Evolutionary conservation across 92 coral and sea anemone genomes (phyloP).

Genomic region (Zoanthus sansibaricus): DNA sequence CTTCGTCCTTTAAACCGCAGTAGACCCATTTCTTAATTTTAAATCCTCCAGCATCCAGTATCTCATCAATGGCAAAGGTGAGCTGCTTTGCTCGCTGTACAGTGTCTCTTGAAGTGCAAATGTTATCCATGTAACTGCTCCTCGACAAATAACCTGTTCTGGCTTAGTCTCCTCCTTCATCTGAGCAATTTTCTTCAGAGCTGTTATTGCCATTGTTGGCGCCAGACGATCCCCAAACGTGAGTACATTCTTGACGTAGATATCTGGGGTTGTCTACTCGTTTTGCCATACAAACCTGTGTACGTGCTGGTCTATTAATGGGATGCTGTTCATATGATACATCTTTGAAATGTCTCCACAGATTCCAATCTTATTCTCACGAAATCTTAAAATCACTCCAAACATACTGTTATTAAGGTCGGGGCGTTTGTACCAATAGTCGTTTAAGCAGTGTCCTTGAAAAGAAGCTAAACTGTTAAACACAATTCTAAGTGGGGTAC

Average conservation of each 20-base stretch:
- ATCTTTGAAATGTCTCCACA: slow-evolving; percentile 65
- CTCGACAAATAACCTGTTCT: slow-evolving; percentile 33
- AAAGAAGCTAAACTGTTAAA: slow-evolving; percentile 65
- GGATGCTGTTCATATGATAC: slow-evolving; percentile 57
- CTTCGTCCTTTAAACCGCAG: background rate
- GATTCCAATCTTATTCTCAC: slow-evolving; percentile 54
- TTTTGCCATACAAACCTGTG: slow-evolving; percentile 50
- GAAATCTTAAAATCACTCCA: slow-evolving; percentile 55
- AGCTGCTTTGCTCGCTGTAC: background rate
- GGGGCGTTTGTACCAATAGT: slow-evolving; percentile 66
- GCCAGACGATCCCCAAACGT: slow-evolving; percentile 54
- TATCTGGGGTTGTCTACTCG: slow-evolving; percentile 24
- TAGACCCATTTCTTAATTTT: background rate
- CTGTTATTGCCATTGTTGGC: slow-evolving; percentile 52
- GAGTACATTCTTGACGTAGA: slow-evolving; percentile 43
- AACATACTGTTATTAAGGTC: slow-evolving; percentile 48
- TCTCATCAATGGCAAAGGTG: background rate
- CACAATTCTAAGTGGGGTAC: slow-evolving; percentile 49
- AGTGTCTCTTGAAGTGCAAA: slow-evolving; percentile 42
- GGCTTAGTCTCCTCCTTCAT: slow-evolving; percentile 43
- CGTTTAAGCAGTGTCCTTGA: slow-evolving; percentile 63
- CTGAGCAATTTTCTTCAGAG: slow-evolving; percentile 46
- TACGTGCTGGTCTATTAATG: slow-evolving; percentile 51
- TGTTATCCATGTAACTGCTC: slow-evolving; percentile 56
- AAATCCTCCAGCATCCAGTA: background rate